Evolutionary conservation across 2,797 vertebrate species (phyloP), one percentile per base, ranked within the genome.

Genomic region (Parauchenoglanis ngamensis): DNA sequence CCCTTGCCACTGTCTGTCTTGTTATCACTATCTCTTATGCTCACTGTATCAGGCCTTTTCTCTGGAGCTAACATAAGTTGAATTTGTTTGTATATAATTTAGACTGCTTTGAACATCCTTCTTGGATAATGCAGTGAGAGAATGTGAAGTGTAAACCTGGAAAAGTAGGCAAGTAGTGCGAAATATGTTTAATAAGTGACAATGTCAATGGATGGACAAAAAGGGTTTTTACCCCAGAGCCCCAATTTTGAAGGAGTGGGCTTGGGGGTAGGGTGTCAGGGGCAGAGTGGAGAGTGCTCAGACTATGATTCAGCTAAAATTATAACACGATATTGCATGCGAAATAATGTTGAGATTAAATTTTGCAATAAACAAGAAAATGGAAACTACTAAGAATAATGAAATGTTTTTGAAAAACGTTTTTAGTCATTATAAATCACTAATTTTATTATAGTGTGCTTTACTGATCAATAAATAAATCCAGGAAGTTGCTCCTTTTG

Each of bases 1-100:
- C 92, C 93, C 92, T 93, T 92, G 93, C 91, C 91, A 89, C 59
- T 56, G 65, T 88, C 84, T 86, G 87, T 88, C 83, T 86, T 87
- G 72, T 85, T 88, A 73, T 23, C 79, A 56, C 44, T 83, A 59
- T 72, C 81, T 40, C 23, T 25, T 86, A 28, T 2, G 19, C 73
- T 76, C 12, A 49, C 85, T 85, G 61, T 54, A 56, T 83, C 0
- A 65, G 89, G 86, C 61, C 89, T 80, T 91, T 63, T 82, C 80
- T 35, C 0, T 23, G 28, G n/a, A 28, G 3, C 68, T 19, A 78
- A 88, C 57, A 67, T 77, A 84, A 78, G 84, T 57, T n/a, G 0
- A 52, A 86, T 89, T 87, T 88, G 72, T 89, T 90, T 89, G 88
- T 49, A 61, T 80, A 59, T 88, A 68, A 85, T 85, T 86, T 87